These are phyloP conservation scores for Stomatorhinus ivindoensis DNA, from an alignment of 2,113 vertebrate genomes.

Conservation along the genomic window DNA sequence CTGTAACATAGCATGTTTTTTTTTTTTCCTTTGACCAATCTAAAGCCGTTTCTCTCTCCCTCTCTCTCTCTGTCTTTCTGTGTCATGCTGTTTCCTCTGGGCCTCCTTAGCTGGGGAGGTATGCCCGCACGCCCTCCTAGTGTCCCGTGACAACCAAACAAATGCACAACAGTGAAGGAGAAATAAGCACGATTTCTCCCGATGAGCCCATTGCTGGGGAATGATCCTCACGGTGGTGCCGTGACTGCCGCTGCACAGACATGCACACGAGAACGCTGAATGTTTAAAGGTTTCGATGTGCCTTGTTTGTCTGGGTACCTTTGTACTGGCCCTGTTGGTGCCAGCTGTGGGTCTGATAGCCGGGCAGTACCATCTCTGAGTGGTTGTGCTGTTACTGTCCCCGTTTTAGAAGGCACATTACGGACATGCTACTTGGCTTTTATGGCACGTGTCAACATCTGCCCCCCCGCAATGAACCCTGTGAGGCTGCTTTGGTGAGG, in stretches of 20 bases:
- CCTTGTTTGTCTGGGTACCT: background rate
- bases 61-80: background rate
- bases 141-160: constrained; percentile 56
- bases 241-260: constrained; percentile 12
- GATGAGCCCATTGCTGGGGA: constrained; percentile 47
- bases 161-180: constrained; percentile 46
- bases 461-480: background rate
- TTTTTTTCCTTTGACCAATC: background rate
- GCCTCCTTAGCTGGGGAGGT: background rate
- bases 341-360: background rate
- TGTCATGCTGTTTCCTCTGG: background rate
- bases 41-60: background rate
- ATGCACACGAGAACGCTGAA: background rate
- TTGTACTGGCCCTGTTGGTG: background rate
- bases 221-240: background rate
- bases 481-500: background rate
- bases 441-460: background rate
- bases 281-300: background rate
- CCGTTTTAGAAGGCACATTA: background rate
- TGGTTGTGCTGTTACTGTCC: background rate
- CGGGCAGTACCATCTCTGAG: background rate
- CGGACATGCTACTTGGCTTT: background rate
- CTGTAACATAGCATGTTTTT: background rate
- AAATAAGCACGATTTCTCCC: constrained; percentile 45
- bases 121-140: constrained; percentile 27